Conservation (phyloP, 30 jellyfish, hydroid and myxozoan species). For the Calvadosia cruxmelitensis region DNA sequence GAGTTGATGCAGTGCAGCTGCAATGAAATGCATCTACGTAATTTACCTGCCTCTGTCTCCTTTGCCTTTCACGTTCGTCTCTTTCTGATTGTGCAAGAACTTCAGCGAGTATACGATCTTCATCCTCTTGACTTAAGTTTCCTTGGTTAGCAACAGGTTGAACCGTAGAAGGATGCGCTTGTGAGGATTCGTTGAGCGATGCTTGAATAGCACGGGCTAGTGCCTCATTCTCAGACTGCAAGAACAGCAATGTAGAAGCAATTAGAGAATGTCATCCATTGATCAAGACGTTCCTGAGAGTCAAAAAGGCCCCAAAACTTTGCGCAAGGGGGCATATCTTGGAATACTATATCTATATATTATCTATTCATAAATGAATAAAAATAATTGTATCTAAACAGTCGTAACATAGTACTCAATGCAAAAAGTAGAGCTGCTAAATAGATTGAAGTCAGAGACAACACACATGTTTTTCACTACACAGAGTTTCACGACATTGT, state of each 20-base stretch:
- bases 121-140: conserved; percentile 13
- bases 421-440: too few species aligned
- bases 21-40: too few species aligned
- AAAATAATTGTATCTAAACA: too few species aligned
- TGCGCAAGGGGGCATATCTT: neutral
- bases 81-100: conserved; percentile 77
- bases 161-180: neutral
- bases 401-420: too few species aligned
- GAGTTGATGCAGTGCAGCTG: too few species aligned
- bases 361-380: too few species aligned
- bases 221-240: conserved; percentile 79
- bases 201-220: conserved; percentile 79
- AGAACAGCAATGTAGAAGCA: neutral
- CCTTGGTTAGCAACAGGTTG: conserved; percentile 12
- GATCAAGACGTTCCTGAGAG: neutral
- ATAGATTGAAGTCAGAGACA: too few species aligned
- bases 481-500: too few species aligned
- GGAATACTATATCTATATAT: neutral
- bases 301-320: neutral
- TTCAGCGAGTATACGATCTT: conserved; percentile 56
- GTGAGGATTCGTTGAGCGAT: conserved; percentile 39
- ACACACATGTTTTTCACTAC: too few species aligned
- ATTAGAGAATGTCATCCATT: neutral
- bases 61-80: conserved; percentile 65
- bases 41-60: conserved; percentile 7